phyloP scores from a whole-genome alignment of 2,113 vertebrate species.

The Neopipo cinnamomea region DNA sequence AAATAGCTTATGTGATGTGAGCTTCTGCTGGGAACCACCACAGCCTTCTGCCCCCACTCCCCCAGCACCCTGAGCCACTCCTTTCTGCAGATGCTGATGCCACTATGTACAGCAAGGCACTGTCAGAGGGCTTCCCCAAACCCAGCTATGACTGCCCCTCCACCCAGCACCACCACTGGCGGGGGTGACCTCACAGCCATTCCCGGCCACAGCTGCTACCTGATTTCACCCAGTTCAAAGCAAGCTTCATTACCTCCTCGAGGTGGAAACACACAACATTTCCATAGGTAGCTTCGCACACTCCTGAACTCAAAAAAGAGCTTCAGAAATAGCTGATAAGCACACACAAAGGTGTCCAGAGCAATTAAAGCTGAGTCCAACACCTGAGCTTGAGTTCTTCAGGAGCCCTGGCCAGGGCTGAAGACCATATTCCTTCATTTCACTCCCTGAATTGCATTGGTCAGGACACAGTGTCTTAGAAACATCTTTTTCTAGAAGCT shows the following conservation, averaged over 20 bases:
- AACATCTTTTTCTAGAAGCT: not conserved
- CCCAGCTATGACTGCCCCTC: not conserved
- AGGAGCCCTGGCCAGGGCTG: not conserved
- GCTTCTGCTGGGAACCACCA: not conserved
- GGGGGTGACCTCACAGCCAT: not conserved
- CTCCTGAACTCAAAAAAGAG: not conserved
- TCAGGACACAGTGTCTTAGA: not conserved
- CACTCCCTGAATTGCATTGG: not conserved
- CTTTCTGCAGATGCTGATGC: not conserved
- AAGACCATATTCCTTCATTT: not conserved
- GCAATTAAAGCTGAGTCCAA: not conserved
- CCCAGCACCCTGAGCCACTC: not conserved
- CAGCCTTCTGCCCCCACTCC: not conserved
- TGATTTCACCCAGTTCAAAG: rapidly evolving
- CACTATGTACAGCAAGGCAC: not conserved
- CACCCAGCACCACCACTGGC: not conserved
- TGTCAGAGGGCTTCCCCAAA: not conserved
- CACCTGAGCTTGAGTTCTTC: not conserved
- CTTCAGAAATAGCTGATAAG: not conserved
- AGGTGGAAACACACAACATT: not conserved
- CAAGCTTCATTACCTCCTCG: not conserved
- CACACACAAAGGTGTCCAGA: not conserved
- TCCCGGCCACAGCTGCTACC: not conserved
- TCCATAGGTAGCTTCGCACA: not conserved
- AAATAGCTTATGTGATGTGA: not conserved